Base-by-base conservation (phyloP, 2,888 invertebrate genomes). In the Drosophila koepferae region DNA sequence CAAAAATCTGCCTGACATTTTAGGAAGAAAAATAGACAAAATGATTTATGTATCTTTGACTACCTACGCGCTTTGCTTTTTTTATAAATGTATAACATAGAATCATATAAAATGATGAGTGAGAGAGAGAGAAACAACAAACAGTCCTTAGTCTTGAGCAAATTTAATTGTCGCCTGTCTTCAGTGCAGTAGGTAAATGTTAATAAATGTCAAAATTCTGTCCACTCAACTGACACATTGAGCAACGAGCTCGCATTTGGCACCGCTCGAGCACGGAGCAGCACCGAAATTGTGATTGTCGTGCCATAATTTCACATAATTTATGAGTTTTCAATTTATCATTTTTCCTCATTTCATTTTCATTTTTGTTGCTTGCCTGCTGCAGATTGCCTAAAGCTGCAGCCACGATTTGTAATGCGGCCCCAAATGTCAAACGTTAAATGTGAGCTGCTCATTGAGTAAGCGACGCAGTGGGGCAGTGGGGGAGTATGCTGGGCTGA, bases 281-380 rank as follows among this genome's bases (percentile, higher is more conserved):
- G 16, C 55, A 18, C 5, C 18, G 18, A 59, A 58, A 63, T 60
- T 43, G 38, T 40, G 48, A 56, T 63, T 58, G 54, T 48, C 65
- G 43, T 66, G 64, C 66, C 80, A 67, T 77, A 82, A 83, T 83
- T 86, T 83, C 82, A 79, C 73, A 82, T 82, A 82, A 86, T 86
- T 88, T 86, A 88, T 81, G 89, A 82, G 76, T 74, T 87, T 84
- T 81, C 86, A 84, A 88, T 88, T 86, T 80, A 86, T 88, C 76
- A 80, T 51, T 58, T 51, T 61, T 34, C 59, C 18, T 6, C 40
- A 54, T 23, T 40, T 54, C n/a, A 28, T 46, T 66, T 70, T n/a
- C n/a, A n/a, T n/a, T n/a, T 16, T 16, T 16, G 38, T 16, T 34
- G 34, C 34, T 34, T 9, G 34, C 34, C 36, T 23, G 12, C n/a